Conservation (phyloP, 2,797 vertebrate species). For the Karalla daura region DNA sequence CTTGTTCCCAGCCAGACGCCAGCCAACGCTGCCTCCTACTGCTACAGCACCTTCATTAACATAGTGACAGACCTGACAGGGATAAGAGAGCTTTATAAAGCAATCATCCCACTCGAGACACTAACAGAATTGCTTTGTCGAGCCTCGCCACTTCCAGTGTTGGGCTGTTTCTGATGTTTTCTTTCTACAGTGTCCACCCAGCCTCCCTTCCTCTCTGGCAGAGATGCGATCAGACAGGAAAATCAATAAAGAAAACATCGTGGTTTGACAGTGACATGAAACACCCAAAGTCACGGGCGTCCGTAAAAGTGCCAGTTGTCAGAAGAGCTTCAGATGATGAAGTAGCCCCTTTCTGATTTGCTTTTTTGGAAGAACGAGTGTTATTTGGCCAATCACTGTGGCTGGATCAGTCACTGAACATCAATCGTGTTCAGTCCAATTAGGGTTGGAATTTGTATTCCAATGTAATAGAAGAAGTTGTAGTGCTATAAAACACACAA, state of each 20-base stretch:
- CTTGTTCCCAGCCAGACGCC: constrained; percentile 56
- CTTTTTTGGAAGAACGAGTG: constrained; percentile 26
- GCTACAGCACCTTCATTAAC: constrained; percentile 66
- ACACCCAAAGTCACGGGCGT: constrained; percentile 57
- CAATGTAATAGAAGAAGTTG: constrained; percentile 27
- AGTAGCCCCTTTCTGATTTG: constrained; percentile 39
- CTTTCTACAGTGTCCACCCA: constrained; percentile 38
- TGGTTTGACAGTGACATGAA: constrained; percentile 74
- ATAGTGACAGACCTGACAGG: constrained; percentile 63
- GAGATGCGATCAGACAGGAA: constrained; percentile 67
- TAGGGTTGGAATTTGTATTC: constrained; percentile 37
- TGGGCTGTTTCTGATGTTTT: constrained; percentile 60
- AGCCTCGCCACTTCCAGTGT: constrained; percentile 55
- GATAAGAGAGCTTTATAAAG: constrained; percentile 59
- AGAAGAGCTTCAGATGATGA: constrained; percentile 57
- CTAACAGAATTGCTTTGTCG: constrained; percentile 51
- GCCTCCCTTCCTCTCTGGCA: constrained; percentile 35
- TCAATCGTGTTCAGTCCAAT: constrained; percentile 20
- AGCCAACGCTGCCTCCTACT: constrained; percentile 54
- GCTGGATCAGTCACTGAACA: constrained; percentile 34
- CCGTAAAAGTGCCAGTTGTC: constrained; percentile 59
- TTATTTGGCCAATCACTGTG: constrained; percentile 21
- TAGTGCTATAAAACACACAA: background rate
- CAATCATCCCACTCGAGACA: constrained; percentile 50
- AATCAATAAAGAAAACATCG: constrained; percentile 77